Conservation (phyloP, 2,113 vertebrate genomes). For the Lontra canadensis region DNA sequence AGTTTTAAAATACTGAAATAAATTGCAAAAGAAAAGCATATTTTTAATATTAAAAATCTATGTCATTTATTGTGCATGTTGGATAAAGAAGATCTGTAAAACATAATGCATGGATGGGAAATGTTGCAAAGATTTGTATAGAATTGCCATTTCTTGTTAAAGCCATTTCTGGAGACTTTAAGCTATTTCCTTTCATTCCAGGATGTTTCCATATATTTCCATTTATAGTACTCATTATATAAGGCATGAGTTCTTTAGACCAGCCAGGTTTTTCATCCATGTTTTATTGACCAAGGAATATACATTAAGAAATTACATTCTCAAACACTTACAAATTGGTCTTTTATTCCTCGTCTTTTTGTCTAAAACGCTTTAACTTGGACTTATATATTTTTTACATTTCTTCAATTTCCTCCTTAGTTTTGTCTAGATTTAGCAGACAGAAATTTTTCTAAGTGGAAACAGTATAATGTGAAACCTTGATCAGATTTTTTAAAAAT, state of each 20-base stretch:
- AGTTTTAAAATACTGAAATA: not conserved
- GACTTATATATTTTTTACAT: not conserved
- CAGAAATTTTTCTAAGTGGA: not conserved
- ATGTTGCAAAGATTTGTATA: not conserved
- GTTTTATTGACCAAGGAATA: not conserved
- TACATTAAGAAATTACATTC: not conserved
- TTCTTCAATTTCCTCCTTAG: not conserved
- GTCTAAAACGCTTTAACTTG: not conserved
- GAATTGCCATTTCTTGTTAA: not conserved
- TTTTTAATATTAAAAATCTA: not conserved
- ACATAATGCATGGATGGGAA: not conserved
- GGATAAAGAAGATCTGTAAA: not conserved
- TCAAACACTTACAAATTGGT: not conserved
- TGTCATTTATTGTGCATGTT: not conserved
- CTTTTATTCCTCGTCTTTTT: not conserved
- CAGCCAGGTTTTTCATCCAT: not conserved
- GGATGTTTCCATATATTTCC: not conserved
- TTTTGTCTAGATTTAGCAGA: not conserved
- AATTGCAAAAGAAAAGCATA: not conserved
- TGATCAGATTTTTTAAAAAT: not conserved
- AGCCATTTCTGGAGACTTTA: not conserved
- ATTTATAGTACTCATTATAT: not conserved
- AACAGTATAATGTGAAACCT: not conserved
- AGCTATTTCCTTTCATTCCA: conserved; percentile 4
- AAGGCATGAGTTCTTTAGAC: not conserved